Evolutionary conservation across 2,797 vertebrate species (phyloP).

Genomic region (Gymnodraco acuticeps): DNA sequence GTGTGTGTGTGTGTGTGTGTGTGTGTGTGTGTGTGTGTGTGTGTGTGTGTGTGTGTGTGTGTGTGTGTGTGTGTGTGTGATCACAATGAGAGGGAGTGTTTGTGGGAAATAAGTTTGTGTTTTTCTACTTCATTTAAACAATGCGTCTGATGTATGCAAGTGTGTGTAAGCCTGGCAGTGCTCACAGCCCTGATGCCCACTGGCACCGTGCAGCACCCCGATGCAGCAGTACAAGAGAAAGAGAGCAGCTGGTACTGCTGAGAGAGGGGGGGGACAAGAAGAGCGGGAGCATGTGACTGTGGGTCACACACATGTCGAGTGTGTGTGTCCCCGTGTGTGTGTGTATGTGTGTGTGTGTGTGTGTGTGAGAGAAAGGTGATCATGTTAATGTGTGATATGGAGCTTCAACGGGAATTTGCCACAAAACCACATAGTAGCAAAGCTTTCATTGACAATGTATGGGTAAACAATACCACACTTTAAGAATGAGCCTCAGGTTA

Average conservation of each 20-base stretch:
- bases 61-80: conserved; percentile 15
- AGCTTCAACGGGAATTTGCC: conserved; percentile 1
- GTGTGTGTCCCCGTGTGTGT: neutral
- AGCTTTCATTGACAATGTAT: neutral
- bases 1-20: neutral
- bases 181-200: conserved; percentile 54
- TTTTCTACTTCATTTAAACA: conserved; percentile 19
- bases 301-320: neutral
- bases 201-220: conserved; percentile 44
- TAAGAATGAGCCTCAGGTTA: no score
- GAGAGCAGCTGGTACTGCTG: conserved; percentile 66
- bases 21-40: conserved; percentile 29
- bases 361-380: conserved; percentile 9
- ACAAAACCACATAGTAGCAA: neutral
- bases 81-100: neutral
- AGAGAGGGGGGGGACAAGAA: conserved; percentile 5
- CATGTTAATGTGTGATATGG: neutral
- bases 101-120: conserved; percentile 13
- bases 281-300: neutral
- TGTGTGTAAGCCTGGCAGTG: conserved; percentile 36
- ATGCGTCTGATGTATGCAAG: conserved; percentile 8
- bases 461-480: no score
- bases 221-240: conserved; percentile 65
- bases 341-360: no score
- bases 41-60: conserved; percentile 5